Evolutionary conservation across 2,888 invertebrate species (phyloP), one percentile per base, ranked within the genome.

Genomic region (Malthinus flaveolus): DNA sequence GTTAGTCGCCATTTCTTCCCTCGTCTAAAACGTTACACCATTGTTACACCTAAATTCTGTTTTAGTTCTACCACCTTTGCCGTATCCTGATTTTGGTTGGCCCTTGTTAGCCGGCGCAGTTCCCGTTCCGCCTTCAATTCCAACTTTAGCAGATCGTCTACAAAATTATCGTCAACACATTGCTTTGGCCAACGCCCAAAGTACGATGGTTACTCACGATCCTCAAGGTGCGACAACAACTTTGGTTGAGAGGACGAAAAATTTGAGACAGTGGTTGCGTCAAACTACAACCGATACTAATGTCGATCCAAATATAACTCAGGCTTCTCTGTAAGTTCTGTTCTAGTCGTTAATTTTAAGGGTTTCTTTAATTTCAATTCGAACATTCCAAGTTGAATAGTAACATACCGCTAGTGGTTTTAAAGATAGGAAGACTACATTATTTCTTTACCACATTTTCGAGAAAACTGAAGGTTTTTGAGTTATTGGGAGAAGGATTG

Each of bases 261-360:
- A 86, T 67, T 76, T 87, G 58, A 80, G 87, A 60, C 87, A 87
- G 68, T 88, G 87, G 88, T 73, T 88, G 57, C 80, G 85, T 10
- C 87, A 87, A 73, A 75, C 75, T 5, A 75, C 78, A 9, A 67
- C 73, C 32, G 77, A 73, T 23, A 65, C 56, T 37, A 58, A 54
- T 44, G 62, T 69, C n/a, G 67, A 67, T 37, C 52, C 57, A 13
- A 67, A 58, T 49, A 57, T 70, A 10, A 71, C 73, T 1, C 75
- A 77, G 62, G 72, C 76, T 3, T 75, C 75, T 15, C 68, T 76
- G 42, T 75, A 74, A 69, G 32, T 23, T 23, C 5, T 23, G 23
- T 23, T 23, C 23, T 23, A 23, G 23, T 23, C 23, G 23, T 23
- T 23, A 23, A 3, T 23, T 23, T 23, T 23, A 23, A 23, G 23